phyloP scores from a whole-genome alignment of 23 tunicate species.

The Diplosoma virens region DNA sequence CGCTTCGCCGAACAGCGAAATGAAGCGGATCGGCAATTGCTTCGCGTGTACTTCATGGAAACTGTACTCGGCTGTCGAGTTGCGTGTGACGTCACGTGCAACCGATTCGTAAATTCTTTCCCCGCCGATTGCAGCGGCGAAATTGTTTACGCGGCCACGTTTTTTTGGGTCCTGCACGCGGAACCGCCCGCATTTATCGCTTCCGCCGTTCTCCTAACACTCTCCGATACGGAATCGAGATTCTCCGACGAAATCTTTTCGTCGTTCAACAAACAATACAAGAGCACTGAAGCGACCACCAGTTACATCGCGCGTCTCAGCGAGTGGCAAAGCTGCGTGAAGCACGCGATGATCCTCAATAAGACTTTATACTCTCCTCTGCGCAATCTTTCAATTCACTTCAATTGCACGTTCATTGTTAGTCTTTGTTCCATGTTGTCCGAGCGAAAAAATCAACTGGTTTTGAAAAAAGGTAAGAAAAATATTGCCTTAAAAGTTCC shows the following conservation, averaged over 20 bases:
- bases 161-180: slow-evolving; percentile 10
- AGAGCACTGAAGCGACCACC: neutral
- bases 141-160: neutral
- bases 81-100: neutral
- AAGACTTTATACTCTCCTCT: neutral
- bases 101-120: neutral
- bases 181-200: neutral
- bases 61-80: slow-evolving; percentile 4
- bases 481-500: no score
- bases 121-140: neutral
- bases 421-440: no score
- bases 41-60: slow-evolving; percentile 14
- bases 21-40: neutral
- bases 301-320: neutral
- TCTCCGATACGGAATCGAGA: neutral
- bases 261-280: no score
- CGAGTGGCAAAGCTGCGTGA: slow-evolving; percentile 29
- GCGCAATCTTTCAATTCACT: neutral
- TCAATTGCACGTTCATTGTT: neutral
- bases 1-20: neutral
- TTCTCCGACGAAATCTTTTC: neutral
- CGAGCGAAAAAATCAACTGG: no score
- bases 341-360: slow-evolving; percentile 8
- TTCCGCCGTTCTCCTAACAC: neutral
- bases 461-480: no score